Evolutionary conservation across 1,140 invertebrate species (phyloP).

Genomic region (Pollicipes pollicipes): DNA sequence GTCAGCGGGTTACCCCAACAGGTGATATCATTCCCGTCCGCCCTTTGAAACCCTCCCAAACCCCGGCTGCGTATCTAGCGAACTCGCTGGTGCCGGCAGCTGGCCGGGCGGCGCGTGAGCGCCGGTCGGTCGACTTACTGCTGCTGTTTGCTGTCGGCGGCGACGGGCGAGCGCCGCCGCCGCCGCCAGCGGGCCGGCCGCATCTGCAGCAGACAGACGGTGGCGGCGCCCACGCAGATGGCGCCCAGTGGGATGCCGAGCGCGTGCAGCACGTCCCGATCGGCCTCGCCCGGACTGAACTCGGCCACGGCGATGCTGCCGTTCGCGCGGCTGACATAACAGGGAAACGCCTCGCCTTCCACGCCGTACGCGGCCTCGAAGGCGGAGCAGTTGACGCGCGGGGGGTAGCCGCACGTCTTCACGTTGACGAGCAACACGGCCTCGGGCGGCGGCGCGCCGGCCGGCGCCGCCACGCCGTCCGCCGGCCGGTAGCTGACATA

Average conservation of each 20-base stretch:
- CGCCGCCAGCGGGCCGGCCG: not conserved
- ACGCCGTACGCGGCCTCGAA: not conserved
- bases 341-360: not conserved
- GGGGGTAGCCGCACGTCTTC: constrained; percentile 74
- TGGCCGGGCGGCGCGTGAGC: too few relatives aligned
- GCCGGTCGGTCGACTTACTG: too few relatives aligned
- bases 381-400: constrained; percentile 65
- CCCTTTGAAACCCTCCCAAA: too few relatives aligned
- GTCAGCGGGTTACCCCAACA: too few relatives aligned
- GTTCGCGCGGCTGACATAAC: not conserved
- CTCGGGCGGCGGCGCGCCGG: constrained; percentile 14
- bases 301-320: not conserved
- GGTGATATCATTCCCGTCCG: too few relatives aligned
- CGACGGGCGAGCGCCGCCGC: too few relatives aligned
- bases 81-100: too few relatives aligned
- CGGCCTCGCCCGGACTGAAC: not conserved
- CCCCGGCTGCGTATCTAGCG: too few relatives aligned
- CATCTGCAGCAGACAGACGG: not conserved
- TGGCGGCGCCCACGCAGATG: not conserved
- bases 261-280: not conserved
- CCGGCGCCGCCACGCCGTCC: not conserved
- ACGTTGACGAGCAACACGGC: constrained; percentile 60
- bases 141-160: too few relatives aligned
- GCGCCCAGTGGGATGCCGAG: not conserved
- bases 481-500: constrained; percentile 46